phyloP scores from a whole-genome alignment of 53 echinoderm and acorn worm species.

The Henricia sp. region DNA sequence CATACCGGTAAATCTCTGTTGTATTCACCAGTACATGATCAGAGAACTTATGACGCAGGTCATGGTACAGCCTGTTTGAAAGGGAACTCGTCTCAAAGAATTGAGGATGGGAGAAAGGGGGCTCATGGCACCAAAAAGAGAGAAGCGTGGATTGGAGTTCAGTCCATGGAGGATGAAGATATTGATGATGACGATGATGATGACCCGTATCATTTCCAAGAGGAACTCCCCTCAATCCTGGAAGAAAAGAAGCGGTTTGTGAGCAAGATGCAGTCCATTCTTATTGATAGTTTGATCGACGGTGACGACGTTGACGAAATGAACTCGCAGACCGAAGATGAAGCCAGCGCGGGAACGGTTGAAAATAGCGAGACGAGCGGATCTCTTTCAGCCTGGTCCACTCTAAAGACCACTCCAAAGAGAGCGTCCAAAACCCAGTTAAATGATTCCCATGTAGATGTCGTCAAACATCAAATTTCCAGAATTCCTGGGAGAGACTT shows the following conservation, averaged over 20 bases:
- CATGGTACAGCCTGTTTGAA: not conserved
- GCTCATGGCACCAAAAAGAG: not conserved
- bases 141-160: not conserved
- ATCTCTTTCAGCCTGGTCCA: slow-evolving; percentile 53
- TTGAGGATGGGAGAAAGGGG: not conserved
- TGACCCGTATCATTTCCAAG: slow-evolving; percentile 38
- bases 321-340: slow-evolving; percentile 44
- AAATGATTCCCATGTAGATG: no score
- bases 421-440: slow-evolving; percentile 2
- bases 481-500: not conserved
- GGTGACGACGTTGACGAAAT: slow-evolving; percentile 44
- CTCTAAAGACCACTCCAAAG: not conserved
- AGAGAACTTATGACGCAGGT: not conserved
- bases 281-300: slow-evolving; percentile 25
- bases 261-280: slow-evolving; percentile 43
- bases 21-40: not conserved
- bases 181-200: slow-evolving; percentile 6
- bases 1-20: slow-evolving; percentile 6
- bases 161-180: slow-evolving; percentile 5
- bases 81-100: slow-evolving; percentile 25
- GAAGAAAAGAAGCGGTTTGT: slow-evolving; percentile 45
- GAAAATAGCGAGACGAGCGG: slow-evolving; percentile 13
- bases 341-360: slow-evolving; percentile 26
- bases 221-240: slow-evolving; percentile 45
- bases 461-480: not conserved